Evolutionary conservation across 2,113 vertebrate species (phyloP).

Genomic region (Centropus bengalensis): DNA sequence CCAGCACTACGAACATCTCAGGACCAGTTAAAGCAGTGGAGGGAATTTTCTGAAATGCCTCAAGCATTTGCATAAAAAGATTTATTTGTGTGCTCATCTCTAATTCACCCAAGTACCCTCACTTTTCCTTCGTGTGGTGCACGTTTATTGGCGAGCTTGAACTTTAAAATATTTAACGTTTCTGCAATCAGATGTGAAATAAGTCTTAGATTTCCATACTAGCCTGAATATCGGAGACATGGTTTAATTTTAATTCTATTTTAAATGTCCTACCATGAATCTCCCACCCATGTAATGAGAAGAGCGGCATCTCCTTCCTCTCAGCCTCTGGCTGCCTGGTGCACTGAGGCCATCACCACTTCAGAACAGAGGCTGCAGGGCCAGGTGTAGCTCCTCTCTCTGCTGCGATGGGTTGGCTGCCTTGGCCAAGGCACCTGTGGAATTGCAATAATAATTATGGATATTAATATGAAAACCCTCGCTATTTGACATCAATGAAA

Average conservation of each 20-base stretch:
- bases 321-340: neutral
- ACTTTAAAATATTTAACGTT: neutral
- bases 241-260: neutral
- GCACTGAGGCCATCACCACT: fast-evolving
- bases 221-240: neutral
- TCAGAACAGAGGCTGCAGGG: neutral
- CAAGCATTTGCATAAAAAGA: neutral
- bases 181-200: neutral
- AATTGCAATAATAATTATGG: neutral
- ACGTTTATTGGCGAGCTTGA: neutral
- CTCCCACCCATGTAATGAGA: neutral
- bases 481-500: neutral
- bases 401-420: fast-evolving
- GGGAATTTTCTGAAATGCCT: neutral
- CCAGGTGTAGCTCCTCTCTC: neutral
- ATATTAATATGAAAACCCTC: neutral
- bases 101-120: neutral
- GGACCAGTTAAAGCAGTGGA: no score
- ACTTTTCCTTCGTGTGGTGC: neutral
- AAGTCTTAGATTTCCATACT: neutral
- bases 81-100: neutral
- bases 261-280: neutral
- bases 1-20: no score
- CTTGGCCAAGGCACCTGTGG: neutral
- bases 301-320: neutral